Evolutionary conservation across 92 coral and sea anemone genomes (phyloP).

Genomic region (Zoanthus solanderi): DNA sequence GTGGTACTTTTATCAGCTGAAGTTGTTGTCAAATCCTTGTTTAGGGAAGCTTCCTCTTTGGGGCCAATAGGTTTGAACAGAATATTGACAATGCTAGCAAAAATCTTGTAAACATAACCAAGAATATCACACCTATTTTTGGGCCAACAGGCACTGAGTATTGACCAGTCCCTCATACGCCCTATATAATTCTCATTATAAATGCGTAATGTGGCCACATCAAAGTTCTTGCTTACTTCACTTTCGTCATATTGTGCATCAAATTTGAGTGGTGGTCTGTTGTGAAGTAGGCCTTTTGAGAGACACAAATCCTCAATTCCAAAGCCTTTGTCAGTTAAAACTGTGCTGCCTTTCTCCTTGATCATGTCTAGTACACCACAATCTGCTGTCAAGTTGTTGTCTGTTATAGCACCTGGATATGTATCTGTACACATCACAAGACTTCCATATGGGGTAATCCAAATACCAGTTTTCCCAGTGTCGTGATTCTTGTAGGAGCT

Average conservation of each 20-base stretch:
- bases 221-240: conserved; percentile 51
- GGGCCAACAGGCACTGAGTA: conserved; percentile 57
- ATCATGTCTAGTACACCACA: conserved; percentile 69
- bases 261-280: conserved; percentile 56
- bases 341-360: conserved; percentile 61
- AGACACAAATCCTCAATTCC: conserved; percentile 1
- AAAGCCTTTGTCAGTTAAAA: conserved; percentile 55
- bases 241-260: conserved; percentile 61
- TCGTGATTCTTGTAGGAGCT: conserved; percentile 53
- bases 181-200: conserved; percentile 51
- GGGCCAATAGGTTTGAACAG: conserved; percentile 49
- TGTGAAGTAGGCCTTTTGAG: conserved; percentile 56
- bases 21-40: not conserved
- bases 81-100: conserved; percentile 49
- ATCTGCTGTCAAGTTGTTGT: conserved; percentile 65
- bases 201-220: conserved; percentile 61
- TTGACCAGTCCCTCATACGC: conserved; percentile 49
- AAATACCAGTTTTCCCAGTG: conserved; percentile 68
- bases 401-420: conserved; percentile 64
- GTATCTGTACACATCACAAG: conserved; percentile 69
- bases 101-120: conserved; percentile 40
- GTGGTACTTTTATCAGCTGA: not conserved
- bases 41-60: conserved; percentile 19
- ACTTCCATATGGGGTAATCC: conserved; percentile 69
- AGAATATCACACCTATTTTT: conserved; percentile 49